phyloP scores from a whole-genome alignment of 2,113 vertebrate genomes.

The Chaetura pelagica region DNA sequence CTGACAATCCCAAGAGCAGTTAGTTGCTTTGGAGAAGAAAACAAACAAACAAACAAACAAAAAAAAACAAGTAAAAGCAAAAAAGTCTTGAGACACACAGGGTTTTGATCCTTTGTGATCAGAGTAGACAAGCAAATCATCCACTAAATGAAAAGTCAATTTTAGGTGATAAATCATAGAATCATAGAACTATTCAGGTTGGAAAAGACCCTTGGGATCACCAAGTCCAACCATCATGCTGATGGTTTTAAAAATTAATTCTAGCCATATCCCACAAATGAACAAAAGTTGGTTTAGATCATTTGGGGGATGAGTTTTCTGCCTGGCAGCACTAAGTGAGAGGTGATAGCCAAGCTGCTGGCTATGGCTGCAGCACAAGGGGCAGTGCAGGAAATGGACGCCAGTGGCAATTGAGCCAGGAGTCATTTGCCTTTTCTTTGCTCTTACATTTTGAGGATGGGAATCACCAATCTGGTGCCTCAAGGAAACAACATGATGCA shows the following conservation, averaged over 20 bases:
- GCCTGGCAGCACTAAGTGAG: not conserved
- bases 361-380: not conserved
- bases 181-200: too few species aligned
- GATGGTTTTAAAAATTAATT: not conserved
- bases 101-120: not conserved
- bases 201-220: too few species aligned
- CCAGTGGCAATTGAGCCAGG: not conserved
- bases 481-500: not conserved
- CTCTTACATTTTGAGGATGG: not conserved
- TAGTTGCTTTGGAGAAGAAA: not conserved
- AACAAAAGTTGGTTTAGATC: not conserved
- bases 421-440: not conserved
- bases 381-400: fast-evolving
- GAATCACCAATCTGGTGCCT: not conserved
- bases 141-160: not conserved
- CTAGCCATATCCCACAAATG: not conserved
- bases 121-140: not conserved
- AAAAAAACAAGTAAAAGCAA: not conserved
- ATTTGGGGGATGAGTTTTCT: not conserved
- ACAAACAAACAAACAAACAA: too few species aligned
- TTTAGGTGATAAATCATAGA: not conserved
- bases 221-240: too few species aligned
- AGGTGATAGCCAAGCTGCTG: not conserved
- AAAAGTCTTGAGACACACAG: not conserved
- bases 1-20: not conserved